Percentiles rank a stretch among this genome's conserved stretches.
These are phyloP conservation scores for Hypothenemus hampei DNA, from an alignment of 1,140 invertebrate species.

Conservation along the genomic window DNA sequence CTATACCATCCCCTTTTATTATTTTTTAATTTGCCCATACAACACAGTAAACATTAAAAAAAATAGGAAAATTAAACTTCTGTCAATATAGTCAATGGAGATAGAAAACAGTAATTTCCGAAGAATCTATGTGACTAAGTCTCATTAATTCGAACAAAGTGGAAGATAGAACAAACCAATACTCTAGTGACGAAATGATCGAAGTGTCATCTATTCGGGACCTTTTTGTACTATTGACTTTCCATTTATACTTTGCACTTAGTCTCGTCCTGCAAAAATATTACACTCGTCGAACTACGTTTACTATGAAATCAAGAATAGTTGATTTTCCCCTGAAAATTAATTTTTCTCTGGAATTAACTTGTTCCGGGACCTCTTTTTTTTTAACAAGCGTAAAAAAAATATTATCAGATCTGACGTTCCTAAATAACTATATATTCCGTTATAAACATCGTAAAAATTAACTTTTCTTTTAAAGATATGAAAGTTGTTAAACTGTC, in stretches of 20 bases:
- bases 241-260: constrained; percentile 14
- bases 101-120: too few species aligned
- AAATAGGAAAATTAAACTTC: too few species aligned
- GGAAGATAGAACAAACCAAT: too few species aligned
- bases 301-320: constrained; percentile 1
- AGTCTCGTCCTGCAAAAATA: constrained; percentile 8
- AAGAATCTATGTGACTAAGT: too few species aligned
- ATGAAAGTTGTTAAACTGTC: background rate
- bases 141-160: too few species aligned
- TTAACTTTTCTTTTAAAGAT: too few species aligned
- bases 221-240: constrained; percentile 17
- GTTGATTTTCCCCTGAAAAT: constrained; percentile 1
- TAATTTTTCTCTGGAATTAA: constrained; percentile 6
- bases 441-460: too few species aligned
- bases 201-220: background rate
- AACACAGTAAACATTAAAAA: too few species aligned
- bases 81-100: too few species aligned
- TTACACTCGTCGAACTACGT: background rate
- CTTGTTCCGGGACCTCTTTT: background rate
- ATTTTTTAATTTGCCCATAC: too few species aligned
- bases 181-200: too few species aligned
- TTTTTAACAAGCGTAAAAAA: background rate
- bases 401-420: background rate
- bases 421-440: background rate
- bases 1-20: too few species aligned